Percentiles rank a stretch among this genome's conserved stretches.
Evolutionary conservation across 2,113 vertebrate genomes (phyloP).

Genomic region (Andinoacara biseriatus): DNA sequence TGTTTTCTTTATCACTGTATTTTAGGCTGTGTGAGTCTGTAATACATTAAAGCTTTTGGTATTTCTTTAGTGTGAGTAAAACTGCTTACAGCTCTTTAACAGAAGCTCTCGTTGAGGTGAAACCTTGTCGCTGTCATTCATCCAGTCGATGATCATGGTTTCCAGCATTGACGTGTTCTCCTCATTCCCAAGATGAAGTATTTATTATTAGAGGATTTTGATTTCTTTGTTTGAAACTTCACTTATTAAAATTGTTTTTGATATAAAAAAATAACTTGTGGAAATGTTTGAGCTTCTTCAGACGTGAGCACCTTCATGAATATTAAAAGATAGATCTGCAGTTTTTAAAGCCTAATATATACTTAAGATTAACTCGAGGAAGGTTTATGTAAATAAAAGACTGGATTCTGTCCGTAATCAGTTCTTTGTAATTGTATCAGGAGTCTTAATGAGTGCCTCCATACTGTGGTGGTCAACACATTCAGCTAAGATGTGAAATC

Average conservation of each 20-base stretch:
- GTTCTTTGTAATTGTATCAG: too few species aligned
- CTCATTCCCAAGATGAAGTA: background rate
- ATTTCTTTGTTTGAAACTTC: background rate
- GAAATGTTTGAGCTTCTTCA: background rate
- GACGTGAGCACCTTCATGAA: too few species aligned
- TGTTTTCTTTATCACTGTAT: background rate
- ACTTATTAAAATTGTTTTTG: background rate
- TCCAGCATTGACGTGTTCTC: background rate
- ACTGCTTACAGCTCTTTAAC: background rate
- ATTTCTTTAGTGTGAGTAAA: background rate
- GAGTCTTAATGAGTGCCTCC: too few species aligned
- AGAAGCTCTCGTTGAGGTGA: background rate
- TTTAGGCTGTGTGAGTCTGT: background rate
- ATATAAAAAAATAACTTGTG: background rate
- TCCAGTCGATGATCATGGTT: background rate
- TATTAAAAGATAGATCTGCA: too few species aligned
- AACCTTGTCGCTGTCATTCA: background rate
- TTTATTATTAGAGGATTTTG: background rate
- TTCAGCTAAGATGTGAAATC: too few species aligned
- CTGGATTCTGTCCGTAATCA: background rate
- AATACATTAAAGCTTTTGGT: background rate
- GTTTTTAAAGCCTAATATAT: background rate
- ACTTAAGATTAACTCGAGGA: background rate
- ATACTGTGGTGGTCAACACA: too few species aligned
- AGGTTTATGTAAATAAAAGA: accelerated